These are phyloP conservation scores for Macrobrachium nipponense DNA, from an alignment of 1,140 invertebrate species.

Conservation along the genomic window DNA sequence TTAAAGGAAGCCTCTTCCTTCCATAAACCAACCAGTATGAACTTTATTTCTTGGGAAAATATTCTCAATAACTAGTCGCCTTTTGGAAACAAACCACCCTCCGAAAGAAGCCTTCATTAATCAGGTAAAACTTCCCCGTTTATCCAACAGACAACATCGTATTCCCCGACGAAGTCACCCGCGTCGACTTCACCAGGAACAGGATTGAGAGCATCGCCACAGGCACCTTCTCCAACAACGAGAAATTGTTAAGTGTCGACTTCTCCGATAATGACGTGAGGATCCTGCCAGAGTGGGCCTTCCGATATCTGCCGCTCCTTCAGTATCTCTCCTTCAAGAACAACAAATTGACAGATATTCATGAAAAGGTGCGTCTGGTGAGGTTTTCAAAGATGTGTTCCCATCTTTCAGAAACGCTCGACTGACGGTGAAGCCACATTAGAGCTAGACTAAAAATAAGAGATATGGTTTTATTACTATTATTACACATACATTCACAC, in stretches of 20 bases:
- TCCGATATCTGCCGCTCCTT: neutral
- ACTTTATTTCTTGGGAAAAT: no score
- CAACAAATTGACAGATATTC: neutral
- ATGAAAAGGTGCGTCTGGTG: conserved; percentile 1
- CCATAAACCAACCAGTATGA: no score
- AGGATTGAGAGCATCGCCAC: neutral
- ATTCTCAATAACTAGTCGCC: no score
- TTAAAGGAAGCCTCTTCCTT: no score
- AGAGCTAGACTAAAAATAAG: no score
- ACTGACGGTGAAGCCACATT: neutral
- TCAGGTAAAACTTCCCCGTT: no score
- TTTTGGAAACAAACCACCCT: no score
- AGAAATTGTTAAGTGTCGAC: neutral
- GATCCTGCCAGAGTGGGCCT: neutral
- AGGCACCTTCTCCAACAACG: neutral
- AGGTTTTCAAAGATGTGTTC: neutral
- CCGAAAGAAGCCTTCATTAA: no score
- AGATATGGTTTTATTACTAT: no score
- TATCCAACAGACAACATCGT: no score
- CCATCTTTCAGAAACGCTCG: neutral
- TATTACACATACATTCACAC: neutral
- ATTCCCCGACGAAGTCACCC: neutral
- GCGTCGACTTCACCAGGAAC: conserved; percentile 12
- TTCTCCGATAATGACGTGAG: neutral
- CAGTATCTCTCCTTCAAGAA: neutral